These are phyloP conservation scores for Holothuria leucospilota DNA, from an alignment of 53 echinoderm and acorn worm species.

Conservation along the genomic window DNA sequence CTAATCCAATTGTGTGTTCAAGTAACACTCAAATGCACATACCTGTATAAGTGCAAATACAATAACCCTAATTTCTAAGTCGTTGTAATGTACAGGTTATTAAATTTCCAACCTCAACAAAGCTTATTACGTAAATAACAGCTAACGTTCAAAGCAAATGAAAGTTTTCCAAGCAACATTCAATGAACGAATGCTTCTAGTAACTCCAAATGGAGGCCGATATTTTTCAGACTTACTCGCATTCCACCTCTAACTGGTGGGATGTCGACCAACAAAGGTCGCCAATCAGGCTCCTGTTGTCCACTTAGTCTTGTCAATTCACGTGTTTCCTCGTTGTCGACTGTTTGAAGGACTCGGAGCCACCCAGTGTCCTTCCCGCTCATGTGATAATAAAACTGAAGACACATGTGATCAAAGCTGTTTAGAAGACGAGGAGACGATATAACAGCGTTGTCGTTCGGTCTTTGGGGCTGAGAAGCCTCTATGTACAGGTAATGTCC, in stretches of 20 bases:
- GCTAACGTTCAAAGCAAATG: too few relatives aligned
- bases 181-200: too few relatives aligned
- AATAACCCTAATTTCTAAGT: too few relatives aligned
- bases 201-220: too few relatives aligned
- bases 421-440: slow-evolving; percentile 61
- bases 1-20: too few relatives aligned
- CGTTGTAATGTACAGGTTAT: neutral
- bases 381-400: slow-evolving; percentile 93
- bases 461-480: slow-evolving; percentile 81
- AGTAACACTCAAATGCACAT: too few relatives aligned
- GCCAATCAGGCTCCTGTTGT: slow-evolving; percentile 61
- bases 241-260: slow-evolving; percentile 36
- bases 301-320: slow-evolving; percentile 67
- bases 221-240: slow-evolving; percentile 39
- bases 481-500: slow-evolving; percentile 89
- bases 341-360: slow-evolving; percentile 50
- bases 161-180: too few relatives aligned
- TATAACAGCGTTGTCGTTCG: slow-evolving; percentile 65
- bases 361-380: slow-evolving; percentile 71
- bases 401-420: slow-evolving; percentile 63
- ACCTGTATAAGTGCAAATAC: too few relatives aligned
- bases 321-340: slow-evolving; percentile 23
- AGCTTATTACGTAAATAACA: too few relatives aligned
- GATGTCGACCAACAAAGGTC: slow-evolving; percentile 57
- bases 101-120: too few relatives aligned